Base-by-base conservation (phyloP, 1,140 invertebrate genomes). In the Zaprionus ornatus region DNA sequence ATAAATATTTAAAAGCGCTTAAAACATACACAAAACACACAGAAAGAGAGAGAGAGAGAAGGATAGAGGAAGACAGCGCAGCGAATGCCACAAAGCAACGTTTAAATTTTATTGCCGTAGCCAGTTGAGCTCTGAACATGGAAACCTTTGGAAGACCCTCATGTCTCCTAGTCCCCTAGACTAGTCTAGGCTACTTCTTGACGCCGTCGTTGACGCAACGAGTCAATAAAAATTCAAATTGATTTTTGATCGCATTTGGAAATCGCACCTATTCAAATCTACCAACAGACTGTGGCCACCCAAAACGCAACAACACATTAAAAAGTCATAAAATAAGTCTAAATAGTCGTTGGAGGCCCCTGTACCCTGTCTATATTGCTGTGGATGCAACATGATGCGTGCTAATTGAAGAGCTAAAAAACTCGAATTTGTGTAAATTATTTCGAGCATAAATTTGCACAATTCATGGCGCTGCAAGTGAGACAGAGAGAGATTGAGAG, bases 1-100 rank as follows among this genome's bases (percentile, higher is more conserved):
- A 88, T 88, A 88, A 88, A 88, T 88, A 88, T 84, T 88, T 88
- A 81, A 87, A 88, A 87, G 77, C 77, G 77, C 77, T 83, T 87
- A 78, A 87, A 80, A 83, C 84, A 80, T 74, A 82, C 72, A 82
- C 70, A 73, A 17, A 59, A 77, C 80, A 79, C 67, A 78, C 68
- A 80, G 55, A 64, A 37, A 79, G 15, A 40, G 37, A 17, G 40
- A n/a, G n/a, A 17, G 40, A 42, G n/a, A 6, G 15, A 15, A 10
- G 32, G n/a, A 42, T 32, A 52, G 25, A 37, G 23, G 0, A 4
- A n/a, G 21, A n/a, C 17, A 40, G 12, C 10, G 6, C 7, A 59
- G 52, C 68, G 35, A 77, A 77, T 64, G 59, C 57, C 68, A 77
- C 79, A 71, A 71, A 56, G 68, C 77, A 83, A 74, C 83, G 83